phyloP scores from a whole-genome alignment of 1,140 invertebrate genomes.

The Caenorhabditis elegans region DNA sequence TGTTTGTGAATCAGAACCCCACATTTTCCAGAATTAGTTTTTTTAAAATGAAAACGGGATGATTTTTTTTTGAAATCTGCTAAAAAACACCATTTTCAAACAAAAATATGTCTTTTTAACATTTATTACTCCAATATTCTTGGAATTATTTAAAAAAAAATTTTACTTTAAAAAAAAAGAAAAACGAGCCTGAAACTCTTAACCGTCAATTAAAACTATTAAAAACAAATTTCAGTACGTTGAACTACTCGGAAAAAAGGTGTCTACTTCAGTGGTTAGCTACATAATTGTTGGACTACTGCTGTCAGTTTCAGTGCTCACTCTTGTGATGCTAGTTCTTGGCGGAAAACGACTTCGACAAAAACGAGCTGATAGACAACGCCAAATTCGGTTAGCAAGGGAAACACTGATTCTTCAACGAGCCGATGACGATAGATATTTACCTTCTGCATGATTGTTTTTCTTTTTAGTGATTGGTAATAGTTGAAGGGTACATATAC shows the following conservation, averaged over 20 bases:
- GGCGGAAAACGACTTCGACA: conserved; percentile 2
- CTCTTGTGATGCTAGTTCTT: conserved; percentile 29
- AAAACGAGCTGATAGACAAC: neutral
- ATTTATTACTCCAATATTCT: too few relatives aligned
- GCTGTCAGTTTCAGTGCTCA: conserved; percentile 29
- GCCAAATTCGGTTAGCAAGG: neutral
- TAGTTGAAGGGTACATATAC: too few relatives aligned
- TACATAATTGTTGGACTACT: conserved; percentile 40
- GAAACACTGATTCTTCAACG: conserved; percentile 22
- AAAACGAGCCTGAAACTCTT: too few relatives aligned
- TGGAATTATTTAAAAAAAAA: too few relatives aligned
- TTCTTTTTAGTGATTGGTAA: too few relatives aligned
- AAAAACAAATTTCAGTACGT: neutral
- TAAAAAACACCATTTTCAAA: too few relatives aligned
- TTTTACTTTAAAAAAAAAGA: too few relatives aligned
- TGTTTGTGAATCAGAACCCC: too few relatives aligned
- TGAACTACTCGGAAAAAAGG: conserved; percentile 6
- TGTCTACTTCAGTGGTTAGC: conserved; percentile 10
- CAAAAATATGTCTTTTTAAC: too few relatives aligned
- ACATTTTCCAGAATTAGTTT: too few relatives aligned
- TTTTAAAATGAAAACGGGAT: too few relatives aligned
- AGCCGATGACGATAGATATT: conserved; percentile 32
- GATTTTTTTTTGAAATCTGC: neutral
- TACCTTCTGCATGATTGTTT: conserved; percentile 19
- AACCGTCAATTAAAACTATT: neutral